These are phyloP conservation scores for Hormiphora californensis DNA, from an alignment of 37 sponge, comb jelly and placozoan genomes.

Conservation along the genomic window DNA sequence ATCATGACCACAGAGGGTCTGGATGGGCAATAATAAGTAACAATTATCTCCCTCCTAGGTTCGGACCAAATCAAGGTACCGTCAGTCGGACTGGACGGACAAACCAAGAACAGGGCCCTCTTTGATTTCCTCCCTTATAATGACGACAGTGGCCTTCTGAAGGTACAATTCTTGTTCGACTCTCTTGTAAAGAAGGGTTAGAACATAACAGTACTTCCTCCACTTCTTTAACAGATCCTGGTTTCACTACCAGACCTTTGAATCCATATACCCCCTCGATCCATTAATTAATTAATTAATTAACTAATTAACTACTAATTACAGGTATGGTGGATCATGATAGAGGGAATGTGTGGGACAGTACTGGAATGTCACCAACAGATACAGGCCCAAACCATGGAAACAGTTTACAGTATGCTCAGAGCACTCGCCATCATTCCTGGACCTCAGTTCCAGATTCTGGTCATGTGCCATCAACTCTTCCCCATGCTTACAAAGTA, in stretches of 20 bases:
- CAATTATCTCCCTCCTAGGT: background rate
- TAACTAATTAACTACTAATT: background rate
- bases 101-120: background rate
- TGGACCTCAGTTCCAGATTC: constrained; percentile 53
- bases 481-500: constrained; percentile 54
- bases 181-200: background rate
- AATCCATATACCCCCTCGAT: too few relatives aligned
- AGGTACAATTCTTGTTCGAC: background rate
- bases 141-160: constrained; percentile 44
- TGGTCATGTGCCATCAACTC: constrained; percentile 53
- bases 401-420: constrained; percentile 44
- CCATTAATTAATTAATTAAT: too few relatives aligned
- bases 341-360: constrained; percentile 42
- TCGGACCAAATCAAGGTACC: constrained; percentile 38
- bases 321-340: constrained; percentile 55
- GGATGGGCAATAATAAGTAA: too few relatives aligned
- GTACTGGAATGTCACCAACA: constrained; percentile 51
- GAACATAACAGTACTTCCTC: background rate
- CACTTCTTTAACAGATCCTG: too few relatives aligned
- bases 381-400: constrained; percentile 46
- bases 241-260: too few relatives aligned
- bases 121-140: constrained; percentile 52
- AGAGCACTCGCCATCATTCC: constrained; percentile 51
- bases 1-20: too few relatives aligned
- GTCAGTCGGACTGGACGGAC: background rate